Evolutionary conservation across 2,888 invertebrate species (phyloP).

Genomic region (Mesorhabditis sp.): DNA sequence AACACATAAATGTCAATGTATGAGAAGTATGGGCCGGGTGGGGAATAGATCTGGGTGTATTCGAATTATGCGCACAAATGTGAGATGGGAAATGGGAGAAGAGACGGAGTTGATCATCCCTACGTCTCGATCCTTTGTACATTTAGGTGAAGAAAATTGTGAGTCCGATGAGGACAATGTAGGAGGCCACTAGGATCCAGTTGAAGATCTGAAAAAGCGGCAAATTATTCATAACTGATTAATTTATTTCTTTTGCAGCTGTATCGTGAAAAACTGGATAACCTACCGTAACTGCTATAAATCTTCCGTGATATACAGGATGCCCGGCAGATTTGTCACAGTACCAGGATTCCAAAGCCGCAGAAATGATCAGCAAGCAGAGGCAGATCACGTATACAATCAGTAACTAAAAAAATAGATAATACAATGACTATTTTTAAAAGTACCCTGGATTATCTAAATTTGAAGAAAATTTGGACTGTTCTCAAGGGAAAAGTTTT

Average conservation of each 20-base stretch:
- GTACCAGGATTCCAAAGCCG: constrained; percentile 36
- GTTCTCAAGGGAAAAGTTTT: too few relatives aligned
- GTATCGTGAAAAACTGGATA: not conserved
- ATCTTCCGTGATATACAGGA: constrained; percentile 30
- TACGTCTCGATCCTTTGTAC: not conserved
- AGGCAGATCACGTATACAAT: constrained; percentile 32
- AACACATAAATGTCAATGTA: too few relatives aligned
- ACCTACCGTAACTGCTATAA: constrained; percentile 38
- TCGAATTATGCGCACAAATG: too few relatives aligned
- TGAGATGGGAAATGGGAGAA: too few relatives aligned
- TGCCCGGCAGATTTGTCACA: constrained; percentile 17
- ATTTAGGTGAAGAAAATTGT: constrained; percentile 27
- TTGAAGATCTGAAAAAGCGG: constrained; percentile 36
- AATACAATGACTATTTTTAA: not conserved
- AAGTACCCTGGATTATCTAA: not conserved
- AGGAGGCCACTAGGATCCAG: constrained; percentile 39
- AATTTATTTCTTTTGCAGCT: not conserved
- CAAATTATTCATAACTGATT: not conserved
- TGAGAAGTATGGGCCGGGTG: too few relatives aligned
- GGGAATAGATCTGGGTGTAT: too few relatives aligned
- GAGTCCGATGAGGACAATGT: constrained; percentile 33
- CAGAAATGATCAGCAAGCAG: constrained; percentile 27
- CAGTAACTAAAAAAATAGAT: constrained; percentile 26
- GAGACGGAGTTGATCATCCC: too few relatives aligned
- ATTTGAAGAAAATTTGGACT: too few relatives aligned